Conservation (phyloP, 1,140 invertebrate genomes). For the Heliconius eleuchia region DNA sequence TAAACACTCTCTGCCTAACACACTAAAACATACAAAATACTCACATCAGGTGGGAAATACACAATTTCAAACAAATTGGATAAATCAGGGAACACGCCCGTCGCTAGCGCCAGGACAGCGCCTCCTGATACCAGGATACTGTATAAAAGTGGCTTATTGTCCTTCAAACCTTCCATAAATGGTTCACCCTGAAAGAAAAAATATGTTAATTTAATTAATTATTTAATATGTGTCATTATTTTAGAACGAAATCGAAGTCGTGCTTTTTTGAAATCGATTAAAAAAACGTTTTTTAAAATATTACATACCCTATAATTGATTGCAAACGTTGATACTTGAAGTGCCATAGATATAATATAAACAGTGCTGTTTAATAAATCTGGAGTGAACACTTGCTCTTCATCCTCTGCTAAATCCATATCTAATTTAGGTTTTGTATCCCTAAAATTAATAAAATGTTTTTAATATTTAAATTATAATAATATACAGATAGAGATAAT, state of each 20-base stretch:
- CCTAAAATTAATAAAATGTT: constrained; percentile 54
- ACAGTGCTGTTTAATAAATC: constrained; percentile 98
- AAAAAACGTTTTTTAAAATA: not conserved
- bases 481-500: no score
- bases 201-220: not conserved
- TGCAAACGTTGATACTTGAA: constrained; percentile 99
- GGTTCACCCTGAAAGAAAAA: constrained; percentile 91
- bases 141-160: constrained; percentile 96
- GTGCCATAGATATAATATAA: constrained; percentile 97
- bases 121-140: constrained; percentile 89
- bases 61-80: constrained; percentile 94
- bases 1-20: not conserved
- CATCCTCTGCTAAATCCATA: constrained; percentile 85
- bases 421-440: constrained; percentile 82
- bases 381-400: constrained; percentile 94
- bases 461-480: not conserved
- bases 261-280: no score
- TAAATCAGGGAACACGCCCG: constrained; percentile 89
- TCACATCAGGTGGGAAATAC: constrained; percentile 92
- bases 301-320: constrained; percentile 97
- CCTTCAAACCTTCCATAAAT: constrained; percentile 97
- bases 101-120: constrained; percentile 88
- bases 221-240: no score
- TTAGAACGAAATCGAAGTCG: no score
- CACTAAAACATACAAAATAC: constrained; percentile 52